Conservation (phyloP, 2,888 invertebrate species). For the Euzetes globulus region DNA sequence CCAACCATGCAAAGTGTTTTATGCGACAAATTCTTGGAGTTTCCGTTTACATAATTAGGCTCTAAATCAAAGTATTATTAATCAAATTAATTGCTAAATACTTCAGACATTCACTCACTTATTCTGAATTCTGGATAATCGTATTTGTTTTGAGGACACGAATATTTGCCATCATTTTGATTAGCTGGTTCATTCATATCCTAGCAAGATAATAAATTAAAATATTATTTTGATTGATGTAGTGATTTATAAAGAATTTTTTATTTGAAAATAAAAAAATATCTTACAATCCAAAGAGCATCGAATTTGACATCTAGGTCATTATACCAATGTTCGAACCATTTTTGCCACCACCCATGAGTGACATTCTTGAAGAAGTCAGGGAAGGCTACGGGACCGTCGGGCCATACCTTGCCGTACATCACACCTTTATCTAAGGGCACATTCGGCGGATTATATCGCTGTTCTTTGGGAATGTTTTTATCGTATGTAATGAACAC, state of each 20-base stretch:
- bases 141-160: conserved; percentile 40
- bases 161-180: neutral
- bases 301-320: conserved; percentile 42
- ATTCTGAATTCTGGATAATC: conserved; percentile 43
- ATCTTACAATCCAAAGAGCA: too few species aligned
- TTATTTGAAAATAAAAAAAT: too few species aligned
- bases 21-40: conserved; percentile 36
- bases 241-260: too few species aligned
- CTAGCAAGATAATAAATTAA: too few species aligned
- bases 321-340: conserved; percentile 42
- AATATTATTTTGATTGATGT: too few species aligned
- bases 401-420: conserved; percentile 57
- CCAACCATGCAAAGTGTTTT: conserved; percentile 44
- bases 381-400: conserved; percentile 42
- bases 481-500: neutral
- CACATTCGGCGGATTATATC: neutral
- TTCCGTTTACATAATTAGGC: neutral
- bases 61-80: neutral
- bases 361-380: conserved; percentile 44
- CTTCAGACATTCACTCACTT: conserved; percentile 31
- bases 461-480: neutral
- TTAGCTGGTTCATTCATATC: too few species aligned
- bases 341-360: conserved; percentile 43
- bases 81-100: neutral
- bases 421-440: neutral